These are phyloP conservation scores for Mus caroli DNA, from an alignment of 2,797 vertebrate genomes.

Conservation along the genomic window DNA sequence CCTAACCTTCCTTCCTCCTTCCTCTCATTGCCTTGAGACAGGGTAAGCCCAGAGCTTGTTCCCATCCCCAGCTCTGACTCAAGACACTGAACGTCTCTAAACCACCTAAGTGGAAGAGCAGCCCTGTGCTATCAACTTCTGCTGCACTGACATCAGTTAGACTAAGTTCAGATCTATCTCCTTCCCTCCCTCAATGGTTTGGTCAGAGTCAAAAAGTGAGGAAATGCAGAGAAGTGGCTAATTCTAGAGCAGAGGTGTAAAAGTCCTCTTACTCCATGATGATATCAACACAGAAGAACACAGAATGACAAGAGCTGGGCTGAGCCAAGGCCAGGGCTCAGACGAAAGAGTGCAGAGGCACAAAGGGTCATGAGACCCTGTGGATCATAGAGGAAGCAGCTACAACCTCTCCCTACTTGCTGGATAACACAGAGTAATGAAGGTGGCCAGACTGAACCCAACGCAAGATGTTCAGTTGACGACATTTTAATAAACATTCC, in stretches of 20 bases:
- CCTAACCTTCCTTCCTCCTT: neutral
- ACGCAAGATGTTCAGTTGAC: neutral
- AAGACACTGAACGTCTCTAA: fast-evolving
- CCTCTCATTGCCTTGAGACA: fast-evolving
- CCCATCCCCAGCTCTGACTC: fast-evolving
- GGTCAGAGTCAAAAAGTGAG: neutral
- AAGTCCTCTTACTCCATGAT: fast-evolving
- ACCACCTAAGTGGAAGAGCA: fast-evolving
- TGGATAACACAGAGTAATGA: neutral
- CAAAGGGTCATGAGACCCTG: fast-evolving
- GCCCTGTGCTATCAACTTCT: neutral
- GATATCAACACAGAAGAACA: neutral
- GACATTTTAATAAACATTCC: neutral
- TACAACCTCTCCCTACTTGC: too few relatives aligned
- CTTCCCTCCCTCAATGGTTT: neutral
- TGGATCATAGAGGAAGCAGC: fast-evolving
- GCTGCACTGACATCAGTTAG: fast-evolving
- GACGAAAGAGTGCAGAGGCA: fast-evolving
- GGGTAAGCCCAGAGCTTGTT: fast-evolving
- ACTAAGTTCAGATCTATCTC: fast-evolving
- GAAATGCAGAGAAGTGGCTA: fast-evolving
- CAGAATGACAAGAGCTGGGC: neutral
- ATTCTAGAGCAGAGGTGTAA: too few relatives aligned
- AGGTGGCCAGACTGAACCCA: neutral
- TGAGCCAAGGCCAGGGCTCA: fast-evolving